Base-by-base conservation (phyloP, 2,113 vertebrate species). In the Macrotis lagotis region DNA sequence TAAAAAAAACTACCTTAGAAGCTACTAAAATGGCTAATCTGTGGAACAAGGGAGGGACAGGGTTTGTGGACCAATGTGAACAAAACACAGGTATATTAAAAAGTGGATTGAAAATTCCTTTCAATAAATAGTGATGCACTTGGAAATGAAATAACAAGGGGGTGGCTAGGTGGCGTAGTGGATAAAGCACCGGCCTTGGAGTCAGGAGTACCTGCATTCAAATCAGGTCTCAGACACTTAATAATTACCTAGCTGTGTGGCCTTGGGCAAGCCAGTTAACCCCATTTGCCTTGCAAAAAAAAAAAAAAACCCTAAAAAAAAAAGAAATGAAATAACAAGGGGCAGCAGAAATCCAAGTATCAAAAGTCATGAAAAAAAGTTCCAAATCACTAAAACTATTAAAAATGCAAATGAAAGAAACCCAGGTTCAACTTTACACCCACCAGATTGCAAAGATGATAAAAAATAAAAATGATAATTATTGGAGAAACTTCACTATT, bases 111-210 rank as follows among this genome's bases (percentile, higher is more conserved):
- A 37, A 88, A 47, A n/a, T 6, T 31, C 66, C 52, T 91, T n/a
- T 19, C 66, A 83, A 74, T 10, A 94, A 52, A 94, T 31, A 94
- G 12, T 55, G 52, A 92, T 90, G 89, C 83, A 66, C 37, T 94
- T 94, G 96, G 48, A 95, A 94, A 55, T 93, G 90, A 92, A 93
- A 94, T 8, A 28, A 0, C 91, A 88, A 91, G 66, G n/a, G n/a
- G n/a, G n/a, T n/a, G n/a, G n/a, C n/a, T n/a, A n/a, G n/a, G n/a
- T n/a, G n/a, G n/a, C n/a, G n/a, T n/a, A n/a, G n/a, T n/a, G n/a
- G n/a, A n/a, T n/a, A n/a, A n/a, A n/a, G n/a, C n/a, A n/a, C n/a
- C n/a, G n/a, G n/a, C n/a, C n/a, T n/a, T n/a, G n/a, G n/a, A n/a
- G n/a, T n/a, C n/a, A n/a, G n/a, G n/a, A n/a, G n/a, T n/a, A n/a